These are phyloP conservation scores for Megaceryle maxima DNA, from an alignment of 2,113 vertebrate species.

Conservation along the genomic window DNA sequence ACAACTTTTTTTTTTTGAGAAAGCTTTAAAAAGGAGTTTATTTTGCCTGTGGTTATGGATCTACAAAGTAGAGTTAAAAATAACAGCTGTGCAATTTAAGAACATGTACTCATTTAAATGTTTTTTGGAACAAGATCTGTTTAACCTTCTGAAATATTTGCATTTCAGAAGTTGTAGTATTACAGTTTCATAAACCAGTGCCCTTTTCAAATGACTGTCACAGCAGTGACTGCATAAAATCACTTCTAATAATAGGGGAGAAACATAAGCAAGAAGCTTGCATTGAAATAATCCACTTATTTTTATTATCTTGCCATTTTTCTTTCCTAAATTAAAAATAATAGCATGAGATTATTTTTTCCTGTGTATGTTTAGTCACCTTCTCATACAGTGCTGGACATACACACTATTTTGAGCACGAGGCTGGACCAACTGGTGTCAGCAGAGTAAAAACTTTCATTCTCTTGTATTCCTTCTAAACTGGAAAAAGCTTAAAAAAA, in stretches of 20 bases:
- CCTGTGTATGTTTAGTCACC: not conserved
- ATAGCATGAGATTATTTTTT: not conserved
- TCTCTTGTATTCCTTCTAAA: not conserved
- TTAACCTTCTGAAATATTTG: constrained; percentile 49
- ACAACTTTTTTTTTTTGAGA: not conserved
- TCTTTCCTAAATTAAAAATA: not conserved
- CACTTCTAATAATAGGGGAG: not conserved
- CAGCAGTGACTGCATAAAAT: constrained; percentile 4
- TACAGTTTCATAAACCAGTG: constrained; percentile 30
- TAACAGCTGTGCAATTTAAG: not conserved
- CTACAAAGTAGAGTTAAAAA: constrained; percentile 2
- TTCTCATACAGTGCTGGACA: not conserved
- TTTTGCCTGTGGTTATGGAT: not conserved
- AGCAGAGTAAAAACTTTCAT: not conserved
- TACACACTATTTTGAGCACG: not conserved
- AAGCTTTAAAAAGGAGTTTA: not conserved
- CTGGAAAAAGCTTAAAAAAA: not conserved
- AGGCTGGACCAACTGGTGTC: not conserved
- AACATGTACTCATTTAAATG: not conserved
- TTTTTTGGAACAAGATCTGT: not conserved
- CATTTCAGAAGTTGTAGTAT: constrained; percentile 26
- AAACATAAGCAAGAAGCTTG: not conserved
- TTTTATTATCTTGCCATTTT: not conserved
- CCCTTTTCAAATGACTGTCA: constrained; percentile 38
- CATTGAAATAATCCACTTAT: not conserved